phyloP scores from a whole-genome alignment of 1,140 invertebrate genomes.

The Medauroidea extradentata region DNA sequence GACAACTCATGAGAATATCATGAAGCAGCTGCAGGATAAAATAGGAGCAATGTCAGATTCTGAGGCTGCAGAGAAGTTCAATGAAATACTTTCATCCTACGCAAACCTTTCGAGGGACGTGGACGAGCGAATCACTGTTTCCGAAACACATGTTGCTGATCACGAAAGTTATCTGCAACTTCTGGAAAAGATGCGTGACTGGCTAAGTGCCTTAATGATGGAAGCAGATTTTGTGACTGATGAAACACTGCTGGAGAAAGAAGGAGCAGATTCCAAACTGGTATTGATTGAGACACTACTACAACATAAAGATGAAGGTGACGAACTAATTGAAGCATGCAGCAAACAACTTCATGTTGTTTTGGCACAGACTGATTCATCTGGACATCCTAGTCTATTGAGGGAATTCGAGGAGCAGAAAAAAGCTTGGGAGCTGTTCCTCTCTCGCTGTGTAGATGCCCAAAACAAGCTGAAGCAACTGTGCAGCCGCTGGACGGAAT shows the following conservation, averaged over 20 bases:
- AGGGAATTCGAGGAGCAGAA: slow-evolving; percentile 72
- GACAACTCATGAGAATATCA: slow-evolving; percentile 68
- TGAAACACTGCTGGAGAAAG: slow-evolving; percentile 65
- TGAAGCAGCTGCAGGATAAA: slow-evolving; percentile 73
- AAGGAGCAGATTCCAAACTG: slow-evolving; percentile 69
- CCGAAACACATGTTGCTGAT: slow-evolving; percentile 68
- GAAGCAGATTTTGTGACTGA: slow-evolving; percentile 62
- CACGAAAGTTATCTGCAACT: slow-evolving; percentile 79
- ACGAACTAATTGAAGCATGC: slow-evolving; percentile 64
- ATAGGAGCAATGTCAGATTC: slow-evolving; percentile 66
- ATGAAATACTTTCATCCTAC: slow-evolving; percentile 64
- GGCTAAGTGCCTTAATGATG: slow-evolving; percentile 64
- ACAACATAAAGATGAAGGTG: slow-evolving; percentile 65
- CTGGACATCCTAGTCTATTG: slow-evolving; percentile 69
- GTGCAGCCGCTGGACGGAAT: slow-evolving; percentile 72
- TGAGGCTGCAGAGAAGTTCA: slow-evolving; percentile 65
- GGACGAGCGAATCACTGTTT: slow-evolving; percentile 57
- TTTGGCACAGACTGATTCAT: slow-evolving; percentile 69
- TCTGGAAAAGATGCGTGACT: slow-evolving; percentile 68
- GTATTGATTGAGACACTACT: slow-evolving; percentile 69
- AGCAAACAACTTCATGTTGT: slow-evolving; percentile 66
- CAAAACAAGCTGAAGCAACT: slow-evolving; percentile 64
- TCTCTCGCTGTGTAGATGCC: slow-evolving; percentile 61
- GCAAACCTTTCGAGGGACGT: slow-evolving; percentile 61
- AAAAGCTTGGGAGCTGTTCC: slow-evolving; percentile 71